phyloP scores from a whole-genome alignment of 1,140 invertebrate genomes.

The Cecropterus lyciades region DNA sequence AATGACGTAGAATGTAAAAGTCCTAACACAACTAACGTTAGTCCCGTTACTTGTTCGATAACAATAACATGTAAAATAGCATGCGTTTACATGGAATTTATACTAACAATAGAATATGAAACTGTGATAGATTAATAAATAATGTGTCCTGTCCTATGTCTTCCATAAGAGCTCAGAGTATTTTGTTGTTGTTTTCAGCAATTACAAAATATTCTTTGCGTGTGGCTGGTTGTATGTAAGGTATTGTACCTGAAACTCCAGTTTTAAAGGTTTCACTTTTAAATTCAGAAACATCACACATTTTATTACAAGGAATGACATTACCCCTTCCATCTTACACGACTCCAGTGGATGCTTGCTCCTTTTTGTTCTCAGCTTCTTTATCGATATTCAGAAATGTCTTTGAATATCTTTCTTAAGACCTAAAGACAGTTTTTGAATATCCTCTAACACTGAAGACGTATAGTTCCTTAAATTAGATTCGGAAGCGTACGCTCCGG shows the following conservation, averaged over 20 bases:
- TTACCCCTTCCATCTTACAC: conserved; percentile 60
- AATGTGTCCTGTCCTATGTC: conserved; percentile 27
- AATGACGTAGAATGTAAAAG: conserved; percentile 1
- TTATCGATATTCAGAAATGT: conserved; percentile 43
- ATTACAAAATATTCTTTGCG: conserved; percentile 91
- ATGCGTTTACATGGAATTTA: conserved; percentile 19
- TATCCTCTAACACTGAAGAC: conserved; percentile 12
- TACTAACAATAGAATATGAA: conserved; percentile 16
- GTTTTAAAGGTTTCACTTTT: conserved; percentile 75
- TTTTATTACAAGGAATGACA: conserved; percentile 74
- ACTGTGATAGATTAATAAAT: conserved; percentile 23
- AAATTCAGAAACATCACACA: conserved; percentile 75
- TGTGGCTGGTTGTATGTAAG: conserved; percentile 92
- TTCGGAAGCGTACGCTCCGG: conserved; percentile 1
- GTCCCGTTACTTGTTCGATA: conserved; percentile 1
- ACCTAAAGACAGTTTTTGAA: conserved; percentile 35
- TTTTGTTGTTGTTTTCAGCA: conserved; percentile 87
- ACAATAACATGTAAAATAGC: conserved; percentile 14
- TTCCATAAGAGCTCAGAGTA: conserved; percentile 64
- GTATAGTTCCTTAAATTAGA: conserved; percentile 16
- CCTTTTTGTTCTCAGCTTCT: conserved; percentile 54
- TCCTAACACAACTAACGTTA: background rate
- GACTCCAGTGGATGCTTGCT: conserved; percentile 55
- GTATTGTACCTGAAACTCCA: conserved; percentile 85
- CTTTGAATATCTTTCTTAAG: conserved; percentile 40